Evolutionary conservation across 2,888 invertebrate genomes (phyloP), one percentile per base, ranked within the genome.

Genomic region (Clusia tigrina): DNA sequence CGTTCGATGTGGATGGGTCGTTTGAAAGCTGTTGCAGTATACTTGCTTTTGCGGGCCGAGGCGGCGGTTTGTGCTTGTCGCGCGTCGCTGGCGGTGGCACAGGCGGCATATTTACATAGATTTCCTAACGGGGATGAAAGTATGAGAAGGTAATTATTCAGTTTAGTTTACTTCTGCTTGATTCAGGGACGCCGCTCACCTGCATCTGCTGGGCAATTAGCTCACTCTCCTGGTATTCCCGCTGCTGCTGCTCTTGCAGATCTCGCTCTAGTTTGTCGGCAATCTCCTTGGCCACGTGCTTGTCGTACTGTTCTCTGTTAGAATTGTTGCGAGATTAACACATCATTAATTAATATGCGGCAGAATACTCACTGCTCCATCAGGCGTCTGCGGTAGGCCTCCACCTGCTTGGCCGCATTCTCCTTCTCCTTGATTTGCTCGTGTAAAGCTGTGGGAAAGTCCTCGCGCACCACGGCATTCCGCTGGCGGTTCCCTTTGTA

Each of bases 401-500:
- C 85, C 76, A 87, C 87, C 23, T 88, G 88, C 64, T 88, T 85
- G 74, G 89, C 88, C 1, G 88, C 88, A 74, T 89, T 85, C 71
- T 87, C 85, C 72, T 89, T 88, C 78, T 91, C 91, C 73, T 88
- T 86, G 59, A 87, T 83, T 81, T 94, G 93, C 71, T 92, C 91
- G 68, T 89, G 87, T 69, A 88, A 85, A 1, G 93, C 93, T 73
- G 88, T 87, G 3, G 92, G 92, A 73, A 91, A 87, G 82, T 94
- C 94, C 76, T 91, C 90, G 46, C 93, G 85, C 5, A 93, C 91
- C 60, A 90, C 87, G 2, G 91, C 90, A 84, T 92, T 91, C 61
- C 92, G 87, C 64, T 86, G 88, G 71, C 90, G 88, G 83, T 94
- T 94, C 60, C 91, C 89, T 57, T 89, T 89, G 76, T 91, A 90